Base-by-base conservation (phyloP, 2,113 vertebrate species). In the Octodon degus region DNA sequence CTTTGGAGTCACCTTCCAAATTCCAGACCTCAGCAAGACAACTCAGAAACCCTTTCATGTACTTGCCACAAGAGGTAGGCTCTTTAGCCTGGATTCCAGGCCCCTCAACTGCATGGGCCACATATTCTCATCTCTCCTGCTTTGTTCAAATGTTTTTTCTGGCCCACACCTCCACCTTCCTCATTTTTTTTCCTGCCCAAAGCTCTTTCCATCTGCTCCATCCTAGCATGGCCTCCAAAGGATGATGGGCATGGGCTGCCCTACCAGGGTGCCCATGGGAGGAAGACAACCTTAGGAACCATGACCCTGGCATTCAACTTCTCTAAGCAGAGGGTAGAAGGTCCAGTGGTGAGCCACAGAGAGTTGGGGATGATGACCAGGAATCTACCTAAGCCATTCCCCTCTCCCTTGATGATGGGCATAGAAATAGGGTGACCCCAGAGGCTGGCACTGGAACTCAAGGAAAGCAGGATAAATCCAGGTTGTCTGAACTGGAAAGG, bases 401-500 rank as follows among this genome's bases (percentile, higher is more conserved):
- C 68, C 17, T 62, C 34, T 20, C 34, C 43, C 19, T 63, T 53
- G 40, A 72, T 34, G 77, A n/a, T 79, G 32, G 76, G 11, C 85
- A 63, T 40, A 16, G 88, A 55, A 47, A 77, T 55, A 65, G 37
- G 9, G 19, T 82, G 50, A 37, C 27, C 63, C 53, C 34, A 63
- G 16, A 95, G 65, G 40, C 82, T 25, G 2, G 90, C 80, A 67
- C 85, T 83, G 62, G 68, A 68, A 74, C 86, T 85, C 87, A 88
- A 68, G 62, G 43, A 94, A 96, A 96, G 37, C 55, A 95, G 43
- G 50, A 85, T 67, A n/a, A 90, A 82, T 74, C 53, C 76, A 86
- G 88, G 89, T 60, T 62, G 32, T 94, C 82, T 90, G 50, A 68
- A 84, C 58, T 77, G 67, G 11, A 92, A 90, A 58, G 82, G 24